Evolutionary conservation across 2,797 vertebrate genomes (phyloP), one percentile per base, ranked within the genome.

Genomic region (Tangara arthus): DNA sequence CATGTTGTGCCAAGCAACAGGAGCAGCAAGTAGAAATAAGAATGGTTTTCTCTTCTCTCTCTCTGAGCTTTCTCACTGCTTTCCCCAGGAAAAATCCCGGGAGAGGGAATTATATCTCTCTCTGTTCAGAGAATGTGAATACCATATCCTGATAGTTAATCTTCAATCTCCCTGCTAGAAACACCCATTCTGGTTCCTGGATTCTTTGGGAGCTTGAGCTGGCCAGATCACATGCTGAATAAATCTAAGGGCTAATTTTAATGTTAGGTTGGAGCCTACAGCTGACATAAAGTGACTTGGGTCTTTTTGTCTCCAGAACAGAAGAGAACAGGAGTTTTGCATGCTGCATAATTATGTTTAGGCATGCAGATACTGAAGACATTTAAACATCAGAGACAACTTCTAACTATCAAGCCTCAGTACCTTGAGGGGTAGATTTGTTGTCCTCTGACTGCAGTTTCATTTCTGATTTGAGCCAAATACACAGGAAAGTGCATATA

Each of bases 261-360:
- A 68, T 0, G 1, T 24, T 32, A 55, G 3, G 10, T 34, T 70
- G 49, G 63, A 84, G 8, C 14, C 18, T 37, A 26, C 11, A 73
- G 37, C 6, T 5, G 0, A 55, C 73, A 79, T 27, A 75, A 56
- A 9, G 44, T 2, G 23, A 14, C 18, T 39, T 55, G 19, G 23
- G 12, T 37, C 12, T 63, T 75, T 76, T 64, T 44, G 12, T 34
- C 26, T 60, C 56, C 55, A 52, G 23, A 89, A 37, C 6, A 59
- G 27, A 71, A 41, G 6, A n/a, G 28, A 72, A 46, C 11, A 35
- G 13, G 23, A 57, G 4, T 56, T 78, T 66, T 78, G 8, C 14
- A 30, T 0, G 0, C 52, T 70, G 18, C 20, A 22, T 57, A 19
- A 8, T 34, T 21, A 41, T 6, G 1, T 15, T 78, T 47, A 68